Evolutionary conservation across 2,888 invertebrate species (phyloP), one percentile per base, ranked within the genome.

Genomic region (Oxytorus armatus): DNA sequence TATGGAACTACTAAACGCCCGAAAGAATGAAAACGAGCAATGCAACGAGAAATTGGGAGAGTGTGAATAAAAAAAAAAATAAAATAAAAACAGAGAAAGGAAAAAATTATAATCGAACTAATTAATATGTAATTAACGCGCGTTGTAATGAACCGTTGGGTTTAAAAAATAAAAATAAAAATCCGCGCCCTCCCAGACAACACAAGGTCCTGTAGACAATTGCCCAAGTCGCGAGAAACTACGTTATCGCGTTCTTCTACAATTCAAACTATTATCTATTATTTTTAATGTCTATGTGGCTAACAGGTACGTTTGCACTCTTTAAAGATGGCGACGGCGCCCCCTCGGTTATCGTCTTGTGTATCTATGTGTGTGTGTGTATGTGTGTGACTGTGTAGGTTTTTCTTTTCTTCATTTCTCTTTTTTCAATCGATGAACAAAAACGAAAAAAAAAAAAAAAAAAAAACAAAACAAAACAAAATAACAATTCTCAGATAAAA

Each of bases 291-390:
- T 88, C 86, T 88, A 87, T 88, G 86, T 88, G 74, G 85, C 86
- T 89, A 89, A 86, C 90, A 90, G 90, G 90, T 90, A 90, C 90
- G 84, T 88, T 87, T 88, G 87, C 87, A 89, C 87, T 90, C 86
- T 86, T 87, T 36, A 84, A 86, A 85, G 81, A 77, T 68, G 74
- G 76, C 76, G 75, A 70, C 83, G 76, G 70, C 78, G 63, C 61
- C 57, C 78, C 61, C 57, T 77, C 69, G 66, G 49, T 51, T 66
- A 39, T 68, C 79, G 72, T 72, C 66, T 76, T 39, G 7, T 59
- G n/a, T n/a, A n/a, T n/a, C n/a, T n/a, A n/a, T n/a, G n/a, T n/a
- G n/a, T n/a, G n/a, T n/a, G n/a, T n/a, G n/a, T n/a, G n/a, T n/a
- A n/a, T n/a, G n/a, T n/a, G n/a, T n/a, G n/a, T n/a, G n/a, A n/a